Evolutionary conservation across 2,888 invertebrate genomes (phyloP).

Genomic region (Cephalotes varians): DNA sequence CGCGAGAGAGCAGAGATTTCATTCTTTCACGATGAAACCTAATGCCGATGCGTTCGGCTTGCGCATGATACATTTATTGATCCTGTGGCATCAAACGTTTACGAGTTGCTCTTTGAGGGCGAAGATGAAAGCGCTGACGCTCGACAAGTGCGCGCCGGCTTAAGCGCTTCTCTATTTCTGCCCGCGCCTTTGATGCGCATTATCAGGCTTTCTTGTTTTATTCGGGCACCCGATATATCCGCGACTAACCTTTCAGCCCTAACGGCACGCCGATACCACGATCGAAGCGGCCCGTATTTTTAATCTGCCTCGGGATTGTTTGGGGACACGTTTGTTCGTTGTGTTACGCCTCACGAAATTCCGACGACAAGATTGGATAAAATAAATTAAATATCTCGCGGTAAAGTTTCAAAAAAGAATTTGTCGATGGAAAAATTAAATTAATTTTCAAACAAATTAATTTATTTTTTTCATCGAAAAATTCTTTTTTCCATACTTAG

Average conservation of each 20-base stretch:
- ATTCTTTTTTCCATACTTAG: not conserved
- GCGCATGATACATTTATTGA: conserved; percentile 76
- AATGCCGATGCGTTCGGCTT: conserved; percentile 64
- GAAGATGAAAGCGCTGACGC: conserved; percentile 81
- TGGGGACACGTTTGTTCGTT: conserved; percentile 31
- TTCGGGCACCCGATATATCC: conserved; percentile 72
- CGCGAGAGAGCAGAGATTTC: conserved; percentile 33
- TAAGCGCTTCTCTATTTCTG: conserved; percentile 80
- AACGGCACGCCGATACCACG: conserved; percentile 47
- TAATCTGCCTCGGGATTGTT: conserved; percentile 52
- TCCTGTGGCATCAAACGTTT: conserved; percentile 78
- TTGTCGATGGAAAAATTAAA: too few species aligned
- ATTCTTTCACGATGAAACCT: conserved; percentile 65
- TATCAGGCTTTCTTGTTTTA: conserved; percentile 76
- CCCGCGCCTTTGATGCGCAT: conserved; percentile 81
- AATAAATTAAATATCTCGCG: conserved; percentile 16
- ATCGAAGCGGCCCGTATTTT: conserved; percentile 64
- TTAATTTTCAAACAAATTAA: conserved; percentile 18
- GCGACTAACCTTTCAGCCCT: conserved; percentile 60
- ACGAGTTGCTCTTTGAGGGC: conserved; percentile 79
- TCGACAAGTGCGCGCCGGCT: conserved; percentile 77
- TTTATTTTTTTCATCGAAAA: not conserved
- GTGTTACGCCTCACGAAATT: conserved; percentile 31
- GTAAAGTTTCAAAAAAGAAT: too few species aligned
- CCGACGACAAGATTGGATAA: conserved; percentile 14